phyloP scores from a whole-genome alignment of 2,797 vertebrate species.

The Fundulus diaphanus region DNA sequence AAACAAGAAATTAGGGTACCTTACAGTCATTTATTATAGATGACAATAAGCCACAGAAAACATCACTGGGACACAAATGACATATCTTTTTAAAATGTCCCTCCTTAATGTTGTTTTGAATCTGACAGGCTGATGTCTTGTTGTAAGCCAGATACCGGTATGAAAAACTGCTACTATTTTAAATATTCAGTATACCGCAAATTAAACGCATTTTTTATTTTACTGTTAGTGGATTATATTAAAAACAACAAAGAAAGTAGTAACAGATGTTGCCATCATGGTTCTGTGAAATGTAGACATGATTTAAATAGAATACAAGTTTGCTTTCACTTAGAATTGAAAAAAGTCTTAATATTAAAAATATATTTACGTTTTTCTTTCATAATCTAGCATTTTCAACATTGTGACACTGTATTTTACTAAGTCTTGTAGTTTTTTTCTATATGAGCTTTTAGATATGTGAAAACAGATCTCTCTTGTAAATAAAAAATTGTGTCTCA shows the following conservation, averaged over 20 bases:
- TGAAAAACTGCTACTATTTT: background rate
- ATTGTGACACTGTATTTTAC: too few species aligned
- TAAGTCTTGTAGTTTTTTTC: too few species aligned
- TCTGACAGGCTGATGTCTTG: background rate
- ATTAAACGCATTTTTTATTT: background rate
- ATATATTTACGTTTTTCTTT: too few species aligned
- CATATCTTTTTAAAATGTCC: background rate
- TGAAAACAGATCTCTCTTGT: too few species aligned
- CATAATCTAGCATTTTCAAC: too few species aligned
- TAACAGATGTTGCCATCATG: background rate
- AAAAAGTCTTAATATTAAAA: background rate
- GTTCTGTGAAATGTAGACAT: background rate
- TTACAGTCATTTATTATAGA: background rate
- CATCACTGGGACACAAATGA: too few species aligned
- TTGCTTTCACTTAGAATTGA: background rate
- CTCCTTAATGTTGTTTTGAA: background rate
- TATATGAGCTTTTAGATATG: too few species aligned
- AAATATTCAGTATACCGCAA: background rate
- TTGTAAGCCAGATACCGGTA: background rate
- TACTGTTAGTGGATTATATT: background rate
- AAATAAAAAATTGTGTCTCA: too few species aligned
- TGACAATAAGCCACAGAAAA: background rate
- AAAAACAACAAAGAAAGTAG: background rate
- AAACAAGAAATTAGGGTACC: background rate
- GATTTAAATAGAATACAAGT: background rate